Evolutionary conservation across 2,797 vertebrate genomes (phyloP).

Genomic region (Crax fasciolata): DNA sequence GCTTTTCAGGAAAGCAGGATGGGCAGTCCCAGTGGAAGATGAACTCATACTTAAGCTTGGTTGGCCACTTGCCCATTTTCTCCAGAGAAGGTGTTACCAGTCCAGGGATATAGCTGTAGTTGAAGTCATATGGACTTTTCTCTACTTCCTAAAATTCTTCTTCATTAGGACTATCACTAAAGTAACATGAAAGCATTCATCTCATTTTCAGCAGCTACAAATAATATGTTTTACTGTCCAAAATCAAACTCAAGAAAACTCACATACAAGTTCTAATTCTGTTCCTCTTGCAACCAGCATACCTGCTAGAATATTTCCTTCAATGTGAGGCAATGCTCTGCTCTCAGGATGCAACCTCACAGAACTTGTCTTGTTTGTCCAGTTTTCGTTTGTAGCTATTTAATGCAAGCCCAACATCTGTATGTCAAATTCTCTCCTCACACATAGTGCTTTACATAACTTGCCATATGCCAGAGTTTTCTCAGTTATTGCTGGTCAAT

Average conservation of each 20-base stretch:
- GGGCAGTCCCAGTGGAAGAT: conserved; percentile 57
- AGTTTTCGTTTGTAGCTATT: conserved; percentile 24
- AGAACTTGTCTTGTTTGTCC: not conserved
- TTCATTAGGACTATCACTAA: conserved; percentile 31
- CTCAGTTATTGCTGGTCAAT: not conserved
- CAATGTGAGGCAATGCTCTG: not conserved
- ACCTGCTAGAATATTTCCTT: not conserved
- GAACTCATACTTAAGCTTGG: conserved; percentile 49
- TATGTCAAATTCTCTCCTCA: conserved; percentile 25
- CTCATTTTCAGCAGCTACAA: conserved; percentile 7
- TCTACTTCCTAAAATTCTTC: conserved; percentile 32
- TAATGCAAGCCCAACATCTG: not conserved
- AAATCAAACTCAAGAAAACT: not conserved
- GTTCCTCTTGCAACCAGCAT: not conserved
- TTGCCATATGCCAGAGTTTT: not conserved
- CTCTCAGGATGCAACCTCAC: not conserved
- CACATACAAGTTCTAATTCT: not conserved
- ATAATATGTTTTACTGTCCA: not conserved
- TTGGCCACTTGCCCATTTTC: conserved; percentile 45
- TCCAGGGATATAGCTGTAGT: conserved; percentile 31
- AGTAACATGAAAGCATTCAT: not conserved
- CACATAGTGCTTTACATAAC: not conserved
- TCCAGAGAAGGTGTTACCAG: conserved; percentile 48
- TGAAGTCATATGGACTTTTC: conserved; percentile 10
- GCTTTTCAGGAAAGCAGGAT: conserved; percentile 55